Percentiles rank a stretch among this genome's conserved stretches.
These are phyloP conservation scores for Carassius auratus DNA, from an alignment of 2,113 vertebrate genomes.

Conservation along the genomic window DNA sequence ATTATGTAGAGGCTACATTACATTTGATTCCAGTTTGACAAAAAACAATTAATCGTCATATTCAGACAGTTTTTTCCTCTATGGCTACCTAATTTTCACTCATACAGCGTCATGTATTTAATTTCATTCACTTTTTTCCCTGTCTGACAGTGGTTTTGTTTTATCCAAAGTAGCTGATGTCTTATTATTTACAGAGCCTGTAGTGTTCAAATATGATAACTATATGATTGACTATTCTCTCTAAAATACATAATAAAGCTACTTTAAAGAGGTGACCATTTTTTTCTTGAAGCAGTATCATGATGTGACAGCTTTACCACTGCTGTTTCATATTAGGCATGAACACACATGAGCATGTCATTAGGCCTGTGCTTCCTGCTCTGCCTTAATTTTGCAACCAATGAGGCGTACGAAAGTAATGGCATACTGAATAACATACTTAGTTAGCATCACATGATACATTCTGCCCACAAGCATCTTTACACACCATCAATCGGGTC, in stretches of 20 bases:
- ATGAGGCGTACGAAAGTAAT: constrained; percentile 15
- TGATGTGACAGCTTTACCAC: constrained; percentile 3
- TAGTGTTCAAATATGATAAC: neutral
- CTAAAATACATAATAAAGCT: constrained; percentile 7
- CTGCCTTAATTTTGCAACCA: constrained; percentile 17
- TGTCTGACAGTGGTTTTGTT: neutral
- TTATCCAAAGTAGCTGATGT: neutral
- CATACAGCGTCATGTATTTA: neutral
- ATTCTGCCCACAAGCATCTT: constrained; percentile 9
- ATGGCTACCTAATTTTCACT: neutral
- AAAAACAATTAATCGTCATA: neutral
- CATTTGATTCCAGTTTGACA: neutral
- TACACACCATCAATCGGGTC: constrained; percentile 24
- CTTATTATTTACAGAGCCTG: neutral
- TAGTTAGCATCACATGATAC: constrained; percentile 19
- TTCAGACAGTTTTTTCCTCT: neutral
- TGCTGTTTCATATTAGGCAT: neutral
- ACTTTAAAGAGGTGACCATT: neutral
- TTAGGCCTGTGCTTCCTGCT: constrained; percentile 1
- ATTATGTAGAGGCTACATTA: neutral
- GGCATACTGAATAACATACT: neutral
- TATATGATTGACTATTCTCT: neutral
- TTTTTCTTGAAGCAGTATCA: neutral
- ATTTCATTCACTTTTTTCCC: neutral
- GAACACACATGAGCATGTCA: neutral